Base-by-base conservation (phyloP, 2,797 vertebrate species). In the Paedocypris micromegethes region DNA sequence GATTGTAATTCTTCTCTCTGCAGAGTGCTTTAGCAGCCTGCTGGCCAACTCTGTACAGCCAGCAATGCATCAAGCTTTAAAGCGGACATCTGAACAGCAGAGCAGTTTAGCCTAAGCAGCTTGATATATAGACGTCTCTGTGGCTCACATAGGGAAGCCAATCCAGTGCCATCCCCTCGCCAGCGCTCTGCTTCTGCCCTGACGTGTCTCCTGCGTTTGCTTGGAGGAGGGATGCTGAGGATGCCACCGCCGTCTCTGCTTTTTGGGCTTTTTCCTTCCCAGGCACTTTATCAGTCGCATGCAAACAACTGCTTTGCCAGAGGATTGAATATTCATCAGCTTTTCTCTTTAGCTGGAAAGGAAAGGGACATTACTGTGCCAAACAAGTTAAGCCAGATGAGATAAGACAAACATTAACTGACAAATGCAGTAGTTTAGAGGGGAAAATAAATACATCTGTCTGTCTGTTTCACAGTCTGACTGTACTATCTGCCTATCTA, bases 11-110 rank as follows among this genome's bases (percentile, higher is more conserved):
- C 80, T 74, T 81, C 75, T 83, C 83, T 81, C 68, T 63, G 80
- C 82, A 82, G 84, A 90, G 87, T 87, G 87, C 86, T 88, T 85
- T 85, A 83, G 81, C 83, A 85, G 87, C 86, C 84, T 74, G 70
- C 80, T 81, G 64, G 83, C 78, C 81, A 79, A 80, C 84, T 85
- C 86, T 80, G 85, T 84, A 85, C 77, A 79, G 74, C 75, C 68
- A 83, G 79, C 79, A 86, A 82, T 78, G 82, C 83, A 86, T 86
- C 85, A 83, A 82, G 83, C 81, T 86, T 85, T 85, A 84, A 83
- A 85, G 85, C 81, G 82, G 84, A 85, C 85, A 83, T 83, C 79
- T 85, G 77, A 78, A 85, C 78, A 79, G 80, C 66, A 23, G 82
- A 61, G 82, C 77, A 77, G 82, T 83, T 83, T 82, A 83, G 84